These are phyloP conservation scores for Arenaria interpres DNA, from an alignment of 2,113 vertebrate species.

Conservation along the genomic window DNA sequence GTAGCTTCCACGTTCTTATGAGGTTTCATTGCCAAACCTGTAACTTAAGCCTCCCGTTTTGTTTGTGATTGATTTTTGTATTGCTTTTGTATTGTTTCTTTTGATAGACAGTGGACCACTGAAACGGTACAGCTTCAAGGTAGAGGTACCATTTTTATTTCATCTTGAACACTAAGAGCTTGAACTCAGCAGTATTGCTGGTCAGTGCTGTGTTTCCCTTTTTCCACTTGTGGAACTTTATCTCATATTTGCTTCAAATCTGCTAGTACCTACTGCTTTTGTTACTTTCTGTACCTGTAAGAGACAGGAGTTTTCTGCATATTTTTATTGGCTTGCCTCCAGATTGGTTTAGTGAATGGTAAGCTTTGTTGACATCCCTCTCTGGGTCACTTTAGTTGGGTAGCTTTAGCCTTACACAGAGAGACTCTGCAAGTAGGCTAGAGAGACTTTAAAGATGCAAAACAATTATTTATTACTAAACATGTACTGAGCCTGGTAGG, in stretches of 20 bases:
- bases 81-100: not conserved
- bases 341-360: not conserved
- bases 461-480: not conserved
- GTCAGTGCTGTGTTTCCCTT: not conserved
- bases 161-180: not conserved
- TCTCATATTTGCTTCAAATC: not conserved
- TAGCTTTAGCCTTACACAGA: not conserved
- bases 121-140: not conserved
- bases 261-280: not conserved
- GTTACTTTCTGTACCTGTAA: not conserved
- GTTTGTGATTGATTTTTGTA: not conserved
- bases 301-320: not conserved
- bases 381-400: not conserved
- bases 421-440: not conserved
- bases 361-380: not conserved
- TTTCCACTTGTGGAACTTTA: not conserved
- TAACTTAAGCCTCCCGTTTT: not conserved
- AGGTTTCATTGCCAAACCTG: not conserved
- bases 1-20: not conserved
- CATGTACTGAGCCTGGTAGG: not conserved
- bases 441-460: not conserved
- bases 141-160: too few relatives aligned
- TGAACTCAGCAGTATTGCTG: rapidly evolving
- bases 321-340: not conserved
- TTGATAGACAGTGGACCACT: too few relatives aligned